Conservation (phyloP, 2,113 vertebrate genomes). For the Ptyas mucosa region DNA sequence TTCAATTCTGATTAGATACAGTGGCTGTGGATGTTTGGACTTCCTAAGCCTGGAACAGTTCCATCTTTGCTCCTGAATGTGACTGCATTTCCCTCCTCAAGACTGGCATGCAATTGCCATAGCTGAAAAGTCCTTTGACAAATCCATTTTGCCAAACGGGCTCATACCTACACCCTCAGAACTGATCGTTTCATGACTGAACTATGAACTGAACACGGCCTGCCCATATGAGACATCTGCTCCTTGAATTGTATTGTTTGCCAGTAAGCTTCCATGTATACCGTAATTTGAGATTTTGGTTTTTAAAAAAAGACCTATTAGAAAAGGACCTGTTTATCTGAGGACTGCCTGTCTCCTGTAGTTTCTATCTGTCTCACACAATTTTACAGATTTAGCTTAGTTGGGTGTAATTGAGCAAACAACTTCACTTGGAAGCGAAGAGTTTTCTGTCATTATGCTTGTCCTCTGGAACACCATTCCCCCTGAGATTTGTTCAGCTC, state of each 20-base stretch:
- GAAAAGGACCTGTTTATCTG: neutral
- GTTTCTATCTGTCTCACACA: neutral
- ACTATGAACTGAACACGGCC: neutral
- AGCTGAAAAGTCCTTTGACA: neutral
- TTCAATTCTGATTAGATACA: neutral
- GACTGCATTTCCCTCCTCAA: neutral
- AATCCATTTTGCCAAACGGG: neutral
- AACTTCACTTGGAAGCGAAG: neutral
- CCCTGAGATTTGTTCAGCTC: neutral
- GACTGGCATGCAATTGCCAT: neutral
- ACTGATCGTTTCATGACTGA: neutral
- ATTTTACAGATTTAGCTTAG: neutral
- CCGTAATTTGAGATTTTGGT: neutral
- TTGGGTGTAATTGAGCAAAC: neutral
- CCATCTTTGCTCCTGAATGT: neutral
- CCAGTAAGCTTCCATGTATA: neutral
- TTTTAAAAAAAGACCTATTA: neutral
- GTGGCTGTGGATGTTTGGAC: neutral
- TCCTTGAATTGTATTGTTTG: neutral
- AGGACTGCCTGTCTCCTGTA: neutral
- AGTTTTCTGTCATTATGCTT: neutral
- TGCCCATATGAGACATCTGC: neutral
- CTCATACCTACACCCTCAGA: neutral
- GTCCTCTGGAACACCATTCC: neutral
- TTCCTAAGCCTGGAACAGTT: neutral